These are phyloP conservation scores for Rhegmatorhina hoffmannsi DNA, from an alignment of 2,113 vertebrate genomes.

Conservation along the genomic window DNA sequence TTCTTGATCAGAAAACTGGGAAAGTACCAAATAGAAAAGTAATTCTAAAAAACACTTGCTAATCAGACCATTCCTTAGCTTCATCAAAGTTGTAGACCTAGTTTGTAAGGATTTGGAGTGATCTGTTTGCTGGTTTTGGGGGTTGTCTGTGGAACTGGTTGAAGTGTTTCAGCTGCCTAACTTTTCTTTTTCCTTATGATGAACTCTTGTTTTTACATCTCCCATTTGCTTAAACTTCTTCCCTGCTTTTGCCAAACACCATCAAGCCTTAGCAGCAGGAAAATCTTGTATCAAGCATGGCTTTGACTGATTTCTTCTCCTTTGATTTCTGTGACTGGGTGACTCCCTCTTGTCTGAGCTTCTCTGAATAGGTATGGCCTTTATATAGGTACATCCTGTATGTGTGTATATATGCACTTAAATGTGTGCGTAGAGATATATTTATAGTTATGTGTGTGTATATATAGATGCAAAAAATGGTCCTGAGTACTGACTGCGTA, in stretches of 20 bases:
- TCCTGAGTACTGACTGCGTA: background rate
- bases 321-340: background rate
- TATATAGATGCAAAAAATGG: background rate
- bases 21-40: background rate
- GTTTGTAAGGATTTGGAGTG: background rate
- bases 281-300: background rate
- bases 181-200: background rate
- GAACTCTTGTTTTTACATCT: background rate
- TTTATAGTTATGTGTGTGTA: background rate
- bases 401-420: fast-evolving
- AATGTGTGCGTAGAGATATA: background rate
- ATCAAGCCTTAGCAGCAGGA: background rate
- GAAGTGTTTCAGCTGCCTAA: background rate
- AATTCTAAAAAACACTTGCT: background rate
- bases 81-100: background rate
- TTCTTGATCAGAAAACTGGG: background rate
- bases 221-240: background rate
- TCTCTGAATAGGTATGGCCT: background rate
- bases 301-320: background rate
- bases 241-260: background rate
- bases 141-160: background rate
- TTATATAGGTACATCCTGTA: background rate
- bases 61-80: background rate
- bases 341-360: background rate
- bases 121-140: background rate